Percentiles rank a stretch among this genome's conserved stretches.
These are phyloP conservation scores for Aporrectodea caliginosa DNA, from an alignment of 1,140 invertebrate species.

Conservation along the genomic window DNA sequence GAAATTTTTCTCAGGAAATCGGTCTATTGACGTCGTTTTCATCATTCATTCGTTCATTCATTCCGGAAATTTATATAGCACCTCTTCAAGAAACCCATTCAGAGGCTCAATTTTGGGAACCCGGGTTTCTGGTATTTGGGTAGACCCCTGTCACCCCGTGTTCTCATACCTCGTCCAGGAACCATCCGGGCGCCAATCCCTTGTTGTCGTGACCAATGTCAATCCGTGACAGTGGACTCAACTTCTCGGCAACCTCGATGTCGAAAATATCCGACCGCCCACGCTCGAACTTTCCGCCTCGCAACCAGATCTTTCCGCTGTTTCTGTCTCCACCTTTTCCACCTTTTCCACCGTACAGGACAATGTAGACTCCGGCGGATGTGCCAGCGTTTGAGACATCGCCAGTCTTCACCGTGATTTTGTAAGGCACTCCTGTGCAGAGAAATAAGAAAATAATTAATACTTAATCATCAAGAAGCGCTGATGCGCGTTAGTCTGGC, in stretches of 20 bases:
- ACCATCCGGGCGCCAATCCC: slow-evolving; percentile 51
- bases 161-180: slow-evolving; percentile 42
- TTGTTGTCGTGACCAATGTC: slow-evolving; percentile 55
- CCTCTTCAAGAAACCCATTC: too few species aligned
- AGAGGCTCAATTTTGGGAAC: too few species aligned
- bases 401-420: slow-evolving; percentile 52
- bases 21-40: too few species aligned
- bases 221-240: slow-evolving; percentile 51
- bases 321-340: slow-evolving; percentile 39
- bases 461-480: too few species aligned
- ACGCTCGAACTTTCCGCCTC: slow-evolving; percentile 48
- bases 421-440: slow-evolving; percentile 49
- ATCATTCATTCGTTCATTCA: too few species aligned
- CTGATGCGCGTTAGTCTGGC: too few species aligned
- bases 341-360: slow-evolving; percentile 49
- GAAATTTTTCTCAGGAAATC: too few species aligned
- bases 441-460: too few species aligned
- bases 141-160: not conserved
- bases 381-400: slow-evolving; percentile 51
- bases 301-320: slow-evolving; percentile 54
- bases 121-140: too few species aligned
- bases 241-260: slow-evolving; percentile 45
- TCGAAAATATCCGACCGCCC: slow-evolving; percentile 51
- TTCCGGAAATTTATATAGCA: too few species aligned
- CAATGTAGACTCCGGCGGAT: slow-evolving; percentile 49